Conservation (phyloP, 2,797 vertebrate species). For the Antrozous pallidus region DNA sequence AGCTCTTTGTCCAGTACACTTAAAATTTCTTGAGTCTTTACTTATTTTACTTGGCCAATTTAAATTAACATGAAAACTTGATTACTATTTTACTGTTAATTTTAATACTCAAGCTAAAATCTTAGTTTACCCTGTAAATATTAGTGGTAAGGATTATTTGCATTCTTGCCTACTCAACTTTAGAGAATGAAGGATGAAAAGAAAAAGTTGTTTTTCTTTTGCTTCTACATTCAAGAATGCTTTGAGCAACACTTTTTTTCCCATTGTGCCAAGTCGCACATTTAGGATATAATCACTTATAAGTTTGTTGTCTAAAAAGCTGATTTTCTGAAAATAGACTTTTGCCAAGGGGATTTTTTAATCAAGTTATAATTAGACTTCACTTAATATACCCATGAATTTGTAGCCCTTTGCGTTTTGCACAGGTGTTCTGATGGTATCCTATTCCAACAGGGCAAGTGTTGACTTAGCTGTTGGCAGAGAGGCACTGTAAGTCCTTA, state of each 20-base stretch:
- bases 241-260: background rate
- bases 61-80: no score
- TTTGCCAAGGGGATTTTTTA: background rate
- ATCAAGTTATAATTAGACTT: slow-evolving; percentile 61
- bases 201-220: background rate
- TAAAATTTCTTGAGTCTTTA: no score
- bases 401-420: slow-evolving; percentile 10
- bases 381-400: slow-evolving; percentile 14
- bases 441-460: background rate
- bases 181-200: background rate
- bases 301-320: slow-evolving; percentile 48
- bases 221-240: background rate
- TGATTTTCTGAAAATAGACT: slow-evolving; percentile 47
- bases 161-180: background rate
- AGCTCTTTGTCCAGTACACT: no score
- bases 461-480: background rate
- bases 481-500: background rate
- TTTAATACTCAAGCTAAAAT: no score
- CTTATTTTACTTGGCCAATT: no score
- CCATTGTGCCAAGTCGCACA: background rate
- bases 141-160: no score
- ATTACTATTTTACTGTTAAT: no score
- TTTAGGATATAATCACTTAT: slow-evolving; percentile 21
- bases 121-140: no score
- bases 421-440: slow-evolving; percentile 32